Conservation (phyloP, 1,140 invertebrate genomes). For the Penaeus indicus region DNA sequence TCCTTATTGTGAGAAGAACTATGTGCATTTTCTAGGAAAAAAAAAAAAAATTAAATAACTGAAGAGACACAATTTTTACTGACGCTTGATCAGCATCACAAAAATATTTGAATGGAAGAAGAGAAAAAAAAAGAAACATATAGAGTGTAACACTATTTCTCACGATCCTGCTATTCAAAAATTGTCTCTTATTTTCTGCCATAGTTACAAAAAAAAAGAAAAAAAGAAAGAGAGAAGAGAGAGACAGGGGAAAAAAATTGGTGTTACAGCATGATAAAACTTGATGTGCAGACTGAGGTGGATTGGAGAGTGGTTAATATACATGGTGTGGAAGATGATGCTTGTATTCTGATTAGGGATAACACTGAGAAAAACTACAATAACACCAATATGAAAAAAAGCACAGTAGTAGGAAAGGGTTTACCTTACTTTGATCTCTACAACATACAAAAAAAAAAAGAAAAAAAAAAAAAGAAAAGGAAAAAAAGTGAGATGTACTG, state of each 20-base stretch:
- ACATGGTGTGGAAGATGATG: neutral
- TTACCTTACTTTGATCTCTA: neutral
- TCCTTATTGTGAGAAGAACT: no score
- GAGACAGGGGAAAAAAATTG: neutral
- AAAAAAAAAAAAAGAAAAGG: neutral
- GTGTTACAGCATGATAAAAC: constrained; percentile 7
- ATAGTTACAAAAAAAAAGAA: neutral
- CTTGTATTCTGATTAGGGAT: neutral
- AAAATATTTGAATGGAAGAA: no score
- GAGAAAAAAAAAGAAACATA: no score
- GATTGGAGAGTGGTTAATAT: neutral
- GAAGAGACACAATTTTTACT: no score
- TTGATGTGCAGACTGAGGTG: neutral
- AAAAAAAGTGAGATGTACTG: neutral
- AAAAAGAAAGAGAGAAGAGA: neutral
- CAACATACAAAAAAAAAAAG: constrained; percentile 17
- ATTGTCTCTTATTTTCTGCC: neutral
- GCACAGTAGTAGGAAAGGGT: constrained; percentile 1
- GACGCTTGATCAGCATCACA: no score
- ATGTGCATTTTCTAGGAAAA: no score
- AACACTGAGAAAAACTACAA: constrained; percentile 23
- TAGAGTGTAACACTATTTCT: no score
- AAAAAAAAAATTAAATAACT: no score
- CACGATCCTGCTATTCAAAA: no score
- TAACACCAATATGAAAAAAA: constrained; percentile 22